Percentiles rank a stretch among this genome's conserved stretches.
Evolutionary conservation across 2,888 invertebrate species (phyloP).

Genomic region (Leptopterna dolabrata): DNA sequence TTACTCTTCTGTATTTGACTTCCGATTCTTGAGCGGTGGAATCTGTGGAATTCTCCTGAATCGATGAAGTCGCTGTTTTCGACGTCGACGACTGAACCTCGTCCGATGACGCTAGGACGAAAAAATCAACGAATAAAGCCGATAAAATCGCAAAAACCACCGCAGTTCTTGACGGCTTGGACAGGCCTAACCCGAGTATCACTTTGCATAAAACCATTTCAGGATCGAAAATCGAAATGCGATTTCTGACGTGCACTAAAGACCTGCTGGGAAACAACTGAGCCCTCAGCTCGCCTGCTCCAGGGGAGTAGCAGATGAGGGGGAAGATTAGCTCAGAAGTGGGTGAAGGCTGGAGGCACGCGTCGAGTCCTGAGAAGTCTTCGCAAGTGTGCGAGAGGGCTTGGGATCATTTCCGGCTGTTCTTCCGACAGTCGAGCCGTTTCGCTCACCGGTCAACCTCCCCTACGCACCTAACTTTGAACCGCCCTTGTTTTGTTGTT

Average conservation of each 20-base stretch:
- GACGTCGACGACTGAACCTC: neutral
- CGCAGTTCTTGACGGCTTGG: neutral
- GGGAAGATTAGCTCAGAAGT: constrained; percentile 38
- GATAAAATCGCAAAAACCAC: neutral
- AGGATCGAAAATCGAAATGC: neutral
- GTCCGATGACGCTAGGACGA: neutral
- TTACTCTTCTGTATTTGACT: neutral
- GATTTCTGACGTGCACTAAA: neutral
- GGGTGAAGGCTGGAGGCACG: constrained; percentile 44
- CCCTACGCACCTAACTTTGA: neutral
- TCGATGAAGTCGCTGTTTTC: neutral
- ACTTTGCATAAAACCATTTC: neutral
- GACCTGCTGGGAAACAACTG: constrained; percentile 17
- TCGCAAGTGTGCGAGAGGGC: neutral
- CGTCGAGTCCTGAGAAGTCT: constrained; percentile 10
- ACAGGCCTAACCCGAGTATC: neutral
- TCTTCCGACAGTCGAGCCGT: neutral
- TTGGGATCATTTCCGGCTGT: constrained; percentile 12
- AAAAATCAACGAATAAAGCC: neutral
- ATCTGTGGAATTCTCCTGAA: neutral
- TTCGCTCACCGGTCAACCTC: neutral
- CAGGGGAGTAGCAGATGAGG: constrained; percentile 22
- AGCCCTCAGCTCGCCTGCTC: neutral
- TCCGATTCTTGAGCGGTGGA: constrained; percentile 28
- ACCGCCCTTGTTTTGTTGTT: neutral